A percentile compares a stretch with the other conserved stretches of the same genome.
These are phyloP conservation scores for Theretra japonica DNA, from an alignment of 2,888 invertebrate genomes.

Conservation along the genomic window DNA sequence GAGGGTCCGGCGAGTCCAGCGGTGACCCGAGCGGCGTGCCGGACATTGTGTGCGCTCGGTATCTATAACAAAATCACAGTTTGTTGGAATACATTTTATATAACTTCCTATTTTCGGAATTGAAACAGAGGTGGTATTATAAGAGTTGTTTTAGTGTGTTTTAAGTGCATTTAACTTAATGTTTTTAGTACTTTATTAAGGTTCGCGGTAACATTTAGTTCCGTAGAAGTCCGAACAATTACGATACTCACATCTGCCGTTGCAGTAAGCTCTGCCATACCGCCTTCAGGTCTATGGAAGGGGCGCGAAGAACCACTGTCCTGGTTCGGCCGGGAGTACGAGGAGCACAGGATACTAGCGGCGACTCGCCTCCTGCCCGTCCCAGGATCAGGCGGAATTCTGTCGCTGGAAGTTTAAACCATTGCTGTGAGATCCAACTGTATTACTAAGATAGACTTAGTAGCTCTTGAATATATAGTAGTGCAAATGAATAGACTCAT, in stretches of 20 bases:
- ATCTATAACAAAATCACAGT: slow-evolving; percentile 81
- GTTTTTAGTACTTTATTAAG: neutral
- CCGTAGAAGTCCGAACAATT: neutral
- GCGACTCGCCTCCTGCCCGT: slow-evolving; percentile 89
- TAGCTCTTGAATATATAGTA: no score
- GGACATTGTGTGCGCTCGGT: slow-evolving; percentile 91
- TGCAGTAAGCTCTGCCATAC: slow-evolving; percentile 96
- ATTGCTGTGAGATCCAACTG: no score
- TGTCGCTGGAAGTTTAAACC: slow-evolving; percentile 84
- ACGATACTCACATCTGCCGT: slow-evolving; percentile 90
- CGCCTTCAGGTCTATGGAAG: slow-evolving; percentile 93
- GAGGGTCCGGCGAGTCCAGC: slow-evolving; percentile 92
- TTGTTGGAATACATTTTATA: neutral
- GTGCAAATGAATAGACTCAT: no score
- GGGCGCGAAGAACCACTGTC: slow-evolving; percentile 90
- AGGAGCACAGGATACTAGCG: slow-evolving; percentile 90
- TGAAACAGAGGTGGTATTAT: no score
- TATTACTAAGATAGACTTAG: no score
- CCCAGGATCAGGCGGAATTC: slow-evolving; percentile 93
- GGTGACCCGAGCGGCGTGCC: slow-evolving; percentile 93
- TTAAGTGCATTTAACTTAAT: no score
- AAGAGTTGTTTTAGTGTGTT: no score
- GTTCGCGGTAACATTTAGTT: neutral
- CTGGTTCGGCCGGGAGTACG: slow-evolving; percentile 88
- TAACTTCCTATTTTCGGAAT: neutral